Conservation (phyloP, 2,888 invertebrate genomes). For the Hyposoter didymator region DNA sequence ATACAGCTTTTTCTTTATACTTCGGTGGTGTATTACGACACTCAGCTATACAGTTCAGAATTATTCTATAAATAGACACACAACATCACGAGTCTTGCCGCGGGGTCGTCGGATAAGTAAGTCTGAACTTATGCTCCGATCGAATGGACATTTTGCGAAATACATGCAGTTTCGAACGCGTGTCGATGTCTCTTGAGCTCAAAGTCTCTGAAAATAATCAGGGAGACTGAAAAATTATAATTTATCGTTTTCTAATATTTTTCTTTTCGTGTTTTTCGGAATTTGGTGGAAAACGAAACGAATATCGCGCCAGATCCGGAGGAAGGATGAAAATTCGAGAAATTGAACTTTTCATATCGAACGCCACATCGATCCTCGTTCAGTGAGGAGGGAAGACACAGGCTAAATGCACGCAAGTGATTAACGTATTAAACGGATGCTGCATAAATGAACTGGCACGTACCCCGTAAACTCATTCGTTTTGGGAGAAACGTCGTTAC, state of each 20-base stretch:
- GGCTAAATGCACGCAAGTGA: not conserved
- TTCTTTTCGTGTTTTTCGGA: not conserved
- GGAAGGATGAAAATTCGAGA: not conserved
- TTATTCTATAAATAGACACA: not conserved
- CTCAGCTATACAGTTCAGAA: not conserved
- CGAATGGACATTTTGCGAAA: not conserved
- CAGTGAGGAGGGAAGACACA: not conserved
- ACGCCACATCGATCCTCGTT: not conserved
- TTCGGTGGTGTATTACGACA: not conserved
- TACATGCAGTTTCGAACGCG: not conserved
- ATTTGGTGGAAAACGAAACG: not conserved
- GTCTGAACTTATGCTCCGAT: not conserved
- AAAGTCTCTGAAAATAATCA: not conserved
- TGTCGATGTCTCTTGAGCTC: not conserved
- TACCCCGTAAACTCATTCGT: not conserved
- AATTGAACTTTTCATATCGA: not conserved
- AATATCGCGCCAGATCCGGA: not conserved
- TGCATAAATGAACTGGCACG: not conserved
- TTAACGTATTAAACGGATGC: not conserved
- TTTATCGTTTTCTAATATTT: not conserved
- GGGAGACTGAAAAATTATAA: not conserved
- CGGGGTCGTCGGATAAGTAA: not conserved
- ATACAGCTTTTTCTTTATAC: constrained; percentile 75
- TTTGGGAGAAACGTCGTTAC: not conserved
- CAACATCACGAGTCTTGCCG: not conserved